Evolutionary conservation across 2,888 invertebrate genomes (phyloP).

Genomic region (Temnothorax ravouxi): DNA sequence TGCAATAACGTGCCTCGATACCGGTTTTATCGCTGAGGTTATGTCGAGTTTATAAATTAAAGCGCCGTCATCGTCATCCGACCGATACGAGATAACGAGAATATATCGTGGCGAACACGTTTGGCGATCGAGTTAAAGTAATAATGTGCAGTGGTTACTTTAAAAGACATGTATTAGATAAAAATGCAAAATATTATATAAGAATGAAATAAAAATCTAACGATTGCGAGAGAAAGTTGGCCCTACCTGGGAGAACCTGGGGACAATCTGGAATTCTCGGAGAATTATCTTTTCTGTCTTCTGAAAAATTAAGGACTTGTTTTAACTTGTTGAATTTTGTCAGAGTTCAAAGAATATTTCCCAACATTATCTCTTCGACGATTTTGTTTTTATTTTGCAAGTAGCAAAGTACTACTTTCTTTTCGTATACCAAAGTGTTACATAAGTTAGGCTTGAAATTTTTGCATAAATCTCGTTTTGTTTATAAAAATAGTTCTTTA

Average conservation of each 20-base stretch:
- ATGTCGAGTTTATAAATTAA: conserved; percentile 36
- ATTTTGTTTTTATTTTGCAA: not conserved
- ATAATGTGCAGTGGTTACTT: not conserved
- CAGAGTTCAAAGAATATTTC: not conserved
- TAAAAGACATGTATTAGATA: not conserved
- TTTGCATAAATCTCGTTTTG: not conserved
- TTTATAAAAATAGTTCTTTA: not conserved
- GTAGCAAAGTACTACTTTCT: not conserved
- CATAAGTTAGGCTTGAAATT: not conserved
- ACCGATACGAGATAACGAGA: conserved; percentile 28
- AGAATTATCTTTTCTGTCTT: not conserved
- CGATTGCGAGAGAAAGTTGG: not conserved
- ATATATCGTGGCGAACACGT: not conserved
- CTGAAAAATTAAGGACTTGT: not conserved
- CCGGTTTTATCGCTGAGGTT: conserved; percentile 41
- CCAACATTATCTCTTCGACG: not conserved
- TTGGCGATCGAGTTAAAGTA: not conserved
- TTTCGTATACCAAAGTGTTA: not conserved
- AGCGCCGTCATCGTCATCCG: conserved; percentile 14
- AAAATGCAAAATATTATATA: not conserved
- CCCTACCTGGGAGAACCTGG: not conserved
- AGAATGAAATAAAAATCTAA: not conserved
- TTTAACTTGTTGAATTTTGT: not conserved
- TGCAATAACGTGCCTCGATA: conserved; percentile 11
- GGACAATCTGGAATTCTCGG: not conserved